Conservation (phyloP, 2,888 invertebrate species). For the Cataglyphis livida region DNA sequence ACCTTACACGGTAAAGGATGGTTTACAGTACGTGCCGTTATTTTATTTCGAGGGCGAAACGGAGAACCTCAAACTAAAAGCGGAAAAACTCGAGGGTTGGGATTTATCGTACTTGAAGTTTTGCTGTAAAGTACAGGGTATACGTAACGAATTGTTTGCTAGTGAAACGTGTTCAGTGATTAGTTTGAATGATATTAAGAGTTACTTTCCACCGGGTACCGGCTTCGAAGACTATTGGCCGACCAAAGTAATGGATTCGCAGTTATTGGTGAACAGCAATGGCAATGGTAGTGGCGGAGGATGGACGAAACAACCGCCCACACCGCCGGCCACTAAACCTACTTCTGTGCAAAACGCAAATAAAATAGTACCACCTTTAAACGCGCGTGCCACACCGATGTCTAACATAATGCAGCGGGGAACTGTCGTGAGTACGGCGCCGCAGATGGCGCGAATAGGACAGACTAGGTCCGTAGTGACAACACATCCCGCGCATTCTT, state of each 20-base stretch:
- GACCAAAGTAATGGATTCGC: constrained; percentile 94
- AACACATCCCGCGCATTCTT: constrained; percentile 80
- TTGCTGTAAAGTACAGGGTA: constrained; percentile 97
- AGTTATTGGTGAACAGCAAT: constrained; percentile 91
- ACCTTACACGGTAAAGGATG: constrained; percentile 94
- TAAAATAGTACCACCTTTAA: constrained; percentile 75
- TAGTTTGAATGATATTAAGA: constrained; percentile 95
- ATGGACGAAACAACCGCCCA: constrained; percentile 92
- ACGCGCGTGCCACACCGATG: constrained; percentile 71
- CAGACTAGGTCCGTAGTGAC: constrained; percentile 80
- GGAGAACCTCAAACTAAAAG: constrained; percentile 95
- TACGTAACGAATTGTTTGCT: constrained; percentile 95
- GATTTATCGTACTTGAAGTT: constrained; percentile 97
- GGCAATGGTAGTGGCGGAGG: constrained; percentile 88
- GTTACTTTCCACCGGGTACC: constrained; percentile 95
- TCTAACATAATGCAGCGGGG: constrained; percentile 79
- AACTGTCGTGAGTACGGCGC: constrained; percentile 69
- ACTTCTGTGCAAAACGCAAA: constrained; percentile 76
- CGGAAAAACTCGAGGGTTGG: constrained; percentile 96
- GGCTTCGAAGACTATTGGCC: constrained; percentile 98
- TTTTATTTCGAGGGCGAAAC: constrained; percentile 97
- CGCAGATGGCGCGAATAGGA: constrained; percentile 80
- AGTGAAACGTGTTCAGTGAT: constrained; percentile 96
- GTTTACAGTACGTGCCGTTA: constrained; percentile 95
- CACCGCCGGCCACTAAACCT: constrained; percentile 88